Percentiles rank a stretch among this genome's conserved stretches.
These are phyloP conservation scores for Arrhopalites spinosus DNA, from an alignment of 2,888 invertebrate species.

Conservation along the genomic window DNA sequence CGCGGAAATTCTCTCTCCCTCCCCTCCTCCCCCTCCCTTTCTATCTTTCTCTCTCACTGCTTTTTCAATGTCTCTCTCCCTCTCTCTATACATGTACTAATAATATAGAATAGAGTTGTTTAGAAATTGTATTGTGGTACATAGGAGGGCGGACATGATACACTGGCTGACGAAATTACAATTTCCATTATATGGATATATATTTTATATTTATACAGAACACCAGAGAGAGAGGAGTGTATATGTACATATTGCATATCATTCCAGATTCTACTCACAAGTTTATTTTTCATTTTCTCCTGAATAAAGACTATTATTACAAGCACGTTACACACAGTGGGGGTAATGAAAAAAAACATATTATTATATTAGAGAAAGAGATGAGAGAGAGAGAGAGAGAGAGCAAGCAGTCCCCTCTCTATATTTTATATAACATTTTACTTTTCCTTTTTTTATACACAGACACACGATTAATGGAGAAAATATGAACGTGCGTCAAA, in stretches of 20 bases:
- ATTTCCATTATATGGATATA: neutral
- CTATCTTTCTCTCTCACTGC: neutral
- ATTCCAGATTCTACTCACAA: slow-evolving; percentile 12
- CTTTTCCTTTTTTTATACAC: neutral
- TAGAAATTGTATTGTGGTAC: neutral
- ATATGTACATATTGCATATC: neutral
- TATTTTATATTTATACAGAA: neutral
- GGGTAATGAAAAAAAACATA: slow-evolving; percentile 9
- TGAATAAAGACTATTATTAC: slow-evolving; percentile 32
- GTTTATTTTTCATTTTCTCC: slow-evolving; percentile 47
- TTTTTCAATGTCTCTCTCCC: neutral
- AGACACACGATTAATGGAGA: neutral
- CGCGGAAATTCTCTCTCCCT: slow-evolving; percentile 37
- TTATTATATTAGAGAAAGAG: neutral
- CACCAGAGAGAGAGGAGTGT: neutral
- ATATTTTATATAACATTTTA: neutral
- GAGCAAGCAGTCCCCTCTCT: too few relatives aligned
- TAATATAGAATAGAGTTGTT: neutral
- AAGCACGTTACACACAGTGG: slow-evolving; percentile 13
- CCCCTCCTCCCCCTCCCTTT: slow-evolving; percentile 6
- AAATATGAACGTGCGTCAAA: slow-evolving; percentile 21
- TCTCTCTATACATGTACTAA: neutral
- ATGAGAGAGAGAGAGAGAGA: neutral
- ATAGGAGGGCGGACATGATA: slow-evolving; percentile 3
- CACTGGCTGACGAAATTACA: slow-evolving; percentile 2